These are phyloP conservation scores for Struthidea cinerea DNA, from an alignment of 2,113 vertebrate genomes.

Conservation along the genomic window DNA sequence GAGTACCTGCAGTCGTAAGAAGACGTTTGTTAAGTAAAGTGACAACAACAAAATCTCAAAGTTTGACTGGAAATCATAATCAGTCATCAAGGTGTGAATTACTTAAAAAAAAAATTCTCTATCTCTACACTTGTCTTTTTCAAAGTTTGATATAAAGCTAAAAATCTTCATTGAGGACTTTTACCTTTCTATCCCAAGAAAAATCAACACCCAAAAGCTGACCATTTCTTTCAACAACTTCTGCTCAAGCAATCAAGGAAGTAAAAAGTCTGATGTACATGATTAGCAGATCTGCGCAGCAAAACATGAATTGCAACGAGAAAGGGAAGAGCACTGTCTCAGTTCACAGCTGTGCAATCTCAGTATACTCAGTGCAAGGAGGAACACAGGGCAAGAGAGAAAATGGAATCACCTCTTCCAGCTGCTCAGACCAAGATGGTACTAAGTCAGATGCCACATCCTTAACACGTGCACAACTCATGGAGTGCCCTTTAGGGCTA, in stretches of 20 bases:
- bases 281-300: neutral
- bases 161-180: neutral
- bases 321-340: neutral
- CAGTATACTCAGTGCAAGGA: neutral
- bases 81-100: neutral
- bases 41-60: neutral
- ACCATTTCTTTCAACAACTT: neutral
- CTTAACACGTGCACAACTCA: rapidly evolving
- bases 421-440: neutral
- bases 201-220: neutral
- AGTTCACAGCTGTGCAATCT: neutral
- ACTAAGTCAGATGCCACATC: neutral
- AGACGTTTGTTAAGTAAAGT: neutral
- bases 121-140: neutral
- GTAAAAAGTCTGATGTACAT: neutral
- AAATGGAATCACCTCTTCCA: neutral
- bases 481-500: rapidly evolving
- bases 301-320: neutral
- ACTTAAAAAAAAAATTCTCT: neutral
- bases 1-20: conserved; percentile 82
- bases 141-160: neutral
- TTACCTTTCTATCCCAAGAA: neutral
- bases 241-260: neutral
- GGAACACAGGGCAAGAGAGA: neutral
- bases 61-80: neutral